Conservation (phyloP, 1,140 invertebrate species). For the Globodera ellingtonae region DNA sequence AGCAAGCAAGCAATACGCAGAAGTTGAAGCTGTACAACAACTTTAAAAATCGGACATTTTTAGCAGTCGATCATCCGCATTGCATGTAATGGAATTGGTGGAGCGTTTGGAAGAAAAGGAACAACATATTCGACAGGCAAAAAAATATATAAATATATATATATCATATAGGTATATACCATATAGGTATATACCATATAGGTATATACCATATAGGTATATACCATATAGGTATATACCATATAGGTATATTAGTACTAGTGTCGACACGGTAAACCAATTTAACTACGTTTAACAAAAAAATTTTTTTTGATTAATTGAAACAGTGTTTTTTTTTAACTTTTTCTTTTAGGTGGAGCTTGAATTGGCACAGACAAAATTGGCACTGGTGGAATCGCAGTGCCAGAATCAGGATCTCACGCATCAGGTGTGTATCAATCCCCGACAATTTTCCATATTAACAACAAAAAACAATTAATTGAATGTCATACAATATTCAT, state of each 20-base stretch:
- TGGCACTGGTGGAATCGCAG: constrained; percentile 93
- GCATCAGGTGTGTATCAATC: constrained; percentile 51
- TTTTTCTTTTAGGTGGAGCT: constrained; percentile 75
- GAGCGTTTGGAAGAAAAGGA: constrained; percentile 53
- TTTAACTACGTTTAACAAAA: too few relatives aligned
- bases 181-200: too few relatives aligned
- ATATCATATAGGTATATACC: too few relatives aligned
- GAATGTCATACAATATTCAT: not conserved
- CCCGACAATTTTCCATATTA: not conserved
- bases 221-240: too few relatives aligned
- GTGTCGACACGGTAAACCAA: too few relatives aligned
- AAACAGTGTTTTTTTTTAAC: too few relatives aligned
- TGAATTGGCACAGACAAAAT: constrained; percentile 91
- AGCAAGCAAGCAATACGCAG: too few relatives aligned
- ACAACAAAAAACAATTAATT: not conserved
- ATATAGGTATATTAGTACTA: too few relatives aligned
- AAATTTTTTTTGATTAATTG: too few relatives aligned
- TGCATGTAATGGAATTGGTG: constrained; percentile 44
- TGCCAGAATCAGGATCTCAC: constrained; percentile 83
- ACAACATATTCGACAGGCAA: constrained; percentile 53
- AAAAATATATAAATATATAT: not conserved
- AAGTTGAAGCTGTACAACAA: too few relatives aligned
- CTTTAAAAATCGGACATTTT: too few relatives aligned
- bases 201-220: too few relatives aligned
- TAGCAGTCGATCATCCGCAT: not conserved